Evolutionary conservation across 2,113 vertebrate species (phyloP).

Genomic region (Lutjanus erythropterus): DNA sequence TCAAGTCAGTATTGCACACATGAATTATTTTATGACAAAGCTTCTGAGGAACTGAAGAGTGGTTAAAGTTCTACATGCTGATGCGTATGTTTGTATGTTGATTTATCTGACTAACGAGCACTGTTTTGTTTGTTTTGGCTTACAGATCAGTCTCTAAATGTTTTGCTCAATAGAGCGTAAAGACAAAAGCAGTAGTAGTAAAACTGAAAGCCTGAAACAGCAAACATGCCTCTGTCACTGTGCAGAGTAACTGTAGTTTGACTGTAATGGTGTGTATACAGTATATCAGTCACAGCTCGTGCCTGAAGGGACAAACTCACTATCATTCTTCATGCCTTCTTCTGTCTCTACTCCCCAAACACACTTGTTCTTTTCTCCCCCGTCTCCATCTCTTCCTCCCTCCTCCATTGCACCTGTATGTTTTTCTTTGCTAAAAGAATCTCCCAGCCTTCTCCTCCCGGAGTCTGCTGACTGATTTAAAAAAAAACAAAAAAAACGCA

Average conservation of each 20-base stretch:
- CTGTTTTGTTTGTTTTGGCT: too few relatives aligned
- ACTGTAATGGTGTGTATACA: not conserved
- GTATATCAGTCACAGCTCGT: not conserved
- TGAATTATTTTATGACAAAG: too few relatives aligned
- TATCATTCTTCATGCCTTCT: not conserved
- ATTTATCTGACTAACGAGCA: not conserved
- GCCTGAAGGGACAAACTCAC: conserved; percentile 14
- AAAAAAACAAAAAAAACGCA: conserved; percentile 41
- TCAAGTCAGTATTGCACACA: too few relatives aligned
- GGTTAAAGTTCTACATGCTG: not conserved
- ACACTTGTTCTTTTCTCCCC: not conserved
- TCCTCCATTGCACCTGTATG: conserved; percentile 39
- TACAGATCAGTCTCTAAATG: too few relatives aligned
- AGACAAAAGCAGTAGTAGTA: too few relatives aligned
- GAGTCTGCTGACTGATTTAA: conserved; percentile 53
- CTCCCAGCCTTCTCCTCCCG: conserved; percentile 28
- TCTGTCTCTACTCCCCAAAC: not conserved
- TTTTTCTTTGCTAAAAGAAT: conserved; percentile 42
- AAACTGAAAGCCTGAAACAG: not conserved
- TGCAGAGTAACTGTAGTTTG: not conserved
- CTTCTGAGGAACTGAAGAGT: too few relatives aligned
- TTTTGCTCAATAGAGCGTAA: too few relatives aligned
- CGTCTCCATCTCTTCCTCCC: conserved; percentile 5
- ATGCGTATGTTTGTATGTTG: too few relatives aligned
- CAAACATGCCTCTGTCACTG: not conserved